Base-by-base conservation (phyloP, 2,113 vertebrate genomes). In the Thomomys bottae region DNA sequence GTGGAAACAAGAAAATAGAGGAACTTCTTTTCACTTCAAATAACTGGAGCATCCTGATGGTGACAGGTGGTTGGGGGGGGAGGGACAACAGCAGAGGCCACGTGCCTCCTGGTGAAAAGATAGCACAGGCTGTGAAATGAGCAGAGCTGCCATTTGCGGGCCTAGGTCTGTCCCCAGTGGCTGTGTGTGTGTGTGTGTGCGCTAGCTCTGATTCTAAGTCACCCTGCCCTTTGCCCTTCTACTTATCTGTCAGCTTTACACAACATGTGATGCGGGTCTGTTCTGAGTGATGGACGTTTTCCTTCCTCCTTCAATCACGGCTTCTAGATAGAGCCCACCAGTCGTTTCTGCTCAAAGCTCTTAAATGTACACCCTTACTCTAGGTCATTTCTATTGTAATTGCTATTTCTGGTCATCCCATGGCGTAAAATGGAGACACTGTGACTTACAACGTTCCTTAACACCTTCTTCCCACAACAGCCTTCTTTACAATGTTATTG, bases 181-280 rank as follows among this genome's bases (percentile, higher is more conserved):
- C 8, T 14, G 5, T 6, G 11, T 3, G n/a, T 1, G 6, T 30
- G 70, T 14, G 5, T 6, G 11, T 3, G n/a, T 1, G 6, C 24
- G 70, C 0, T 40, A 21, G 45, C 1, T 63, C 38, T 45, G 32
- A 32, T 30, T 21, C 8, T 36, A 6, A 6, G n/a, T 36, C n/a
- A 61, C 34, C 38, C 61, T 87, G 73, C 23, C 18, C 36, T 28
- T 40, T 24, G 38, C 21, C 5, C 12, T 23, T 34, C 10, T 18
- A 36, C 8, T 3, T 28, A 15, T 0, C 1, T 26, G 7, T 66
- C 57, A 42, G 17, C 34, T 78, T 72, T 18, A n/a, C 9, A 7
- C 20, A 11, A 9, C 21, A 15, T 14, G 34, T 88, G 11, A 2
- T 26, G 30, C 23, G 1, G 18, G 64, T 21, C 26, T 20, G 23